A percentile compares a stretch with the other conserved stretches of the same genome.
Evolutionary conservation across 2,797 vertebrate species (phyloP).

Genomic region (Bufotes viridis): DNA sequence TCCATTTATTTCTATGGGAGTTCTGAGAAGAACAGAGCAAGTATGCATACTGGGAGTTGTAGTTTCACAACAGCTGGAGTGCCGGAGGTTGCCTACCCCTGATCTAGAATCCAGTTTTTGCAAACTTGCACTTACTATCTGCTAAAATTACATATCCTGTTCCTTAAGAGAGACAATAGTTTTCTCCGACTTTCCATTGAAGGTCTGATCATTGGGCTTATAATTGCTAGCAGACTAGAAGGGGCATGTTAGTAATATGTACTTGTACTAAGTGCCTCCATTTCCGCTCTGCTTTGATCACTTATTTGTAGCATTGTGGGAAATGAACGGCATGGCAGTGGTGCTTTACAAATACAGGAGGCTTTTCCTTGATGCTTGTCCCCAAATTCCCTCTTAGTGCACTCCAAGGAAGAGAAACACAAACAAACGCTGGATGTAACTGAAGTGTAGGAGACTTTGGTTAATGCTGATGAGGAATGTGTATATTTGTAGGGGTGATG

Average conservation of each 20-base stretch:
- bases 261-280: constrained; percentile 4
- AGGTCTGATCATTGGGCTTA: not conserved
- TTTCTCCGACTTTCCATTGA: not conserved
- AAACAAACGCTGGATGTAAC: not conserved
- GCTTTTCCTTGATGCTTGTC: constrained; percentile 14
- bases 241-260: constrained; percentile 25
- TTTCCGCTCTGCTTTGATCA: constrained; percentile 46
- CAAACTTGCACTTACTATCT: not conserved
- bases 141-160: not conserved
- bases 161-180: not conserved
- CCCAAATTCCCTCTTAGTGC: constrained; percentile 37
- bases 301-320: constrained; percentile 7
- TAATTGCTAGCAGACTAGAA: constrained; percentile 28
- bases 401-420: constrained; percentile 10
- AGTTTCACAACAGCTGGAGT: no score
- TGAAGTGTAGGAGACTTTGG: not conserved
- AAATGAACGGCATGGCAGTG: constrained; percentile 13
- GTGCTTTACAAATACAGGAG: constrained; percentile 4
- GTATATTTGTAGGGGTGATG: not conserved
- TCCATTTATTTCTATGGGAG: no score
- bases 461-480: constrained; percentile 9
- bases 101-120: no score
- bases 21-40: no score
- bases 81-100: no score
- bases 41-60: no score